Evolutionary conservation across 2,797 vertebrate species (phyloP), one percentile per base, ranked within the genome.

Genomic region (Scyliorhinus canicula): DNA sequence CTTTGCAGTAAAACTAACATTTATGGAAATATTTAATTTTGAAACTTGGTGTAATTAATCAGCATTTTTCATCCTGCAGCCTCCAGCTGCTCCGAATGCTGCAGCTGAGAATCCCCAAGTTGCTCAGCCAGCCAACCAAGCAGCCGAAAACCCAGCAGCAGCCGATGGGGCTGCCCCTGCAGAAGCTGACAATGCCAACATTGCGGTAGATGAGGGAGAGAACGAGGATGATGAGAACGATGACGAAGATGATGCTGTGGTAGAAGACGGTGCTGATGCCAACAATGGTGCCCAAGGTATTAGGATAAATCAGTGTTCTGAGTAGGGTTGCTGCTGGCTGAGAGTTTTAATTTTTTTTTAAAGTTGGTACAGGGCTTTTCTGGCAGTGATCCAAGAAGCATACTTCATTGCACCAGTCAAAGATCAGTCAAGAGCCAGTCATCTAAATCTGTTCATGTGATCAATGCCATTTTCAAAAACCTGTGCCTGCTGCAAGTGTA

Each of bases 241-340:
- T 95, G 98, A 99, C 65, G 98, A 98, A 96, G 98, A 96, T 95
- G 99, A 98, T 52, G 98, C 98, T 3, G 99, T 98, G 3, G 98
- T 98, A 71, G 98, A 99, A 95, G 99, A 99, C 95, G 99, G 98
- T 16, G 98, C 98, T 2, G 99, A 99, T 82, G 98, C 97, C 95
- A 99, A 99, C 96, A 99, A 99, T 88, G 99, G 98, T 96, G 98
- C 97, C 94, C 98, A 98, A 97, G 98, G 98, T 98, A 97, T 96
- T 69, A 55, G 47, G 28, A 26, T 50, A 31, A 31, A 16, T 71
- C 40, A 8, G 12, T n/a, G 19, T 21, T 21, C 47, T 50, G 55
- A 77, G 47, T 60, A 12, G 26, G 79, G 8, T 71, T 47, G 9
- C 3, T 9, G 47, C 79, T 82, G 55, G 57, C 12, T 60, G 4